Percentiles rank a stretch among this genome's conserved stretches.
These are phyloP conservation scores for Lasioglossum villosulum DNA, from an alignment of 2,888 invertebrate genomes.

Conservation along the genomic window DNA sequence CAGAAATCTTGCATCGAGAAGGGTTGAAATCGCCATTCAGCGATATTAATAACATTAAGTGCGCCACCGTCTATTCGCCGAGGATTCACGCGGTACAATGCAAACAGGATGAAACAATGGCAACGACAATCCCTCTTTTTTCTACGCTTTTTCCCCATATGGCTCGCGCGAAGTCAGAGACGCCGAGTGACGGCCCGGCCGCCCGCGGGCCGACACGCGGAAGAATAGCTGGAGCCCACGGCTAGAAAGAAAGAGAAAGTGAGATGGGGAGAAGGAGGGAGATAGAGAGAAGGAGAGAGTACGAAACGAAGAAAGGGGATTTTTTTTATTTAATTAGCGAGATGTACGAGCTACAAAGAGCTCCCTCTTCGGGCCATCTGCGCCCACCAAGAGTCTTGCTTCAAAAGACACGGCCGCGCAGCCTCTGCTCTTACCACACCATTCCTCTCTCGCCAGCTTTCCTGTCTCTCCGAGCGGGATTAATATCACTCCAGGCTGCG, in stretches of 20 bases:
- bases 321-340: slow-evolving; percentile 83
- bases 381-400: slow-evolving; percentile 53
- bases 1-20: neutral
- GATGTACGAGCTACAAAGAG: slow-evolving; percentile 79
- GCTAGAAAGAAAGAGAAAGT: slow-evolving; percentile 24
- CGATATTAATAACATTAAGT: slow-evolving; percentile 26
- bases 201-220: slow-evolving; percentile 79
- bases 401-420: slow-evolving; percentile 52
- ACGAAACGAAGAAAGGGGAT: slow-evolving; percentile 53
- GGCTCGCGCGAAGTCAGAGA: slow-evolving; percentile 57
- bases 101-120: slow-evolving; percentile 47
- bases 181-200: slow-evolving; percentile 72
- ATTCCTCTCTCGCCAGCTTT: slow-evolving; percentile 23
- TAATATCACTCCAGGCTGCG: slow-evolving; percentile 51
- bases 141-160: neutral
- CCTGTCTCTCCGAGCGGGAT: slow-evolving; percentile 46
- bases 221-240: slow-evolving; percentile 73
- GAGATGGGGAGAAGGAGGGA: slow-evolving; percentile 19
- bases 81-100: slow-evolving; percentile 34
- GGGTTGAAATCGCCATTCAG: neutral
- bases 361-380: slow-evolving; percentile 40
- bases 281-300: slow-evolving; percentile 39
- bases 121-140: slow-evolving; percentile 34
- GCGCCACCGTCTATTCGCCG: neutral
- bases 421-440: neutral